These are phyloP conservation scores for Artemia sinica DNA, from an alignment of 2,888 invertebrate species.

Conservation along the genomic window DNA sequence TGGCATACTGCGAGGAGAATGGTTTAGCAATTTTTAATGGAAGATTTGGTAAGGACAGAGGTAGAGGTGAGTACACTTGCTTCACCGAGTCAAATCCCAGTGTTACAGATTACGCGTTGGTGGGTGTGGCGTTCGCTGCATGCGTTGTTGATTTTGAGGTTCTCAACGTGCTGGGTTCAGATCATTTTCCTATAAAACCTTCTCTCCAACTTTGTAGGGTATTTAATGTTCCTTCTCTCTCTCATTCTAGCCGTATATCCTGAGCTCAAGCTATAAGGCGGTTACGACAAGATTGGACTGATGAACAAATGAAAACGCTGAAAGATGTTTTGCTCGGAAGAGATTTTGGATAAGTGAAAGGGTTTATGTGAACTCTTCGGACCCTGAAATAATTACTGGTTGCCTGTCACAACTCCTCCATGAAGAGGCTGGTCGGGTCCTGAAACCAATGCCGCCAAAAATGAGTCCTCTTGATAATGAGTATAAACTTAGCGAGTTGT, in stretches of 20 bases:
- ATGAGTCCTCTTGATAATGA: neutral
- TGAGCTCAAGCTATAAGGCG: conserved; percentile 6
- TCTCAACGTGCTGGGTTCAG: neutral
- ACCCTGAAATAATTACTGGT: conserved; percentile 3
- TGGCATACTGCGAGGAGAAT: no score
- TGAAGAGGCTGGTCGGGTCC: neutral
- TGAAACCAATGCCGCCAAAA: neutral
- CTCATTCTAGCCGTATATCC: conserved; percentile 5
- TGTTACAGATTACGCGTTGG: no score
- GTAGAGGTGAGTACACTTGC: no score
- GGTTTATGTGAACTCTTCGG: conserved; percentile 7
- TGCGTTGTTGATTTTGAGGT: conserved; percentile 2
- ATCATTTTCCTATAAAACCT: conserved; percentile 9
- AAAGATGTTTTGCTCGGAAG: conserved; percentile 7
- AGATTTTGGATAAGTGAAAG: conserved; percentile 7
- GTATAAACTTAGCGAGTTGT: neutral
- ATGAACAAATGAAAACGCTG: conserved; percentile 10
- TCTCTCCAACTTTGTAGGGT: conserved; percentile 7
- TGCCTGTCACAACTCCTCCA: neutral
- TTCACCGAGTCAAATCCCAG: no score
- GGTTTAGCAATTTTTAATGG: no score
- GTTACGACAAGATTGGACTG: conserved; percentile 10
- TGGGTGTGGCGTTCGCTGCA: neutral
- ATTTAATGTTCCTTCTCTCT: conserved; percentile 5
- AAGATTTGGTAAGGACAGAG: no score